A percentile compares a stretch with the other conserved stretches of the same genome.
phyloP scores from a whole-genome alignment of 2,888 invertebrate genomes.

The Sylvicola fuscatus region DNA sequence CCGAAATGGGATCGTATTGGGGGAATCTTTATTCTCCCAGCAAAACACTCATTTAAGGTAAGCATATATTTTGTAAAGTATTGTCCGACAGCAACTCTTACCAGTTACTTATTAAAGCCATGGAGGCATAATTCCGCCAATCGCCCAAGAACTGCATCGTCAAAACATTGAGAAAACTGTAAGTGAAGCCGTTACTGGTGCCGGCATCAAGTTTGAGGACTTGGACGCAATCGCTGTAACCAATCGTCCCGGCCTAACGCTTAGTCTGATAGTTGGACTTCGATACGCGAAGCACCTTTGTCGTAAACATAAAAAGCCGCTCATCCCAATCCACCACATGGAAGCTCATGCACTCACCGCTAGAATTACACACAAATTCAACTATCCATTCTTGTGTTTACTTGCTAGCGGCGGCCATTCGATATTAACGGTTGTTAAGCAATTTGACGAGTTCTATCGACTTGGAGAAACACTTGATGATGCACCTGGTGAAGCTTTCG shows the following conservation, averaged over 20 bases:
- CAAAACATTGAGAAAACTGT: constrained; percentile 57
- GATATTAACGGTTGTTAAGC: constrained; percentile 51
- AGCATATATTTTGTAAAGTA: no score
- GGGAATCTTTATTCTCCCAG: constrained; percentile 69
- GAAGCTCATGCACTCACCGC: constrained; percentile 90
- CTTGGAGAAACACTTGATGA: constrained; percentile 65
- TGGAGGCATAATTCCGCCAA: constrained; percentile 78
- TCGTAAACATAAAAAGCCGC: constrained; percentile 42
- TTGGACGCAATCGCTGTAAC: constrained; percentile 81
- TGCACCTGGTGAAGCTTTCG: constrained; percentile 85
- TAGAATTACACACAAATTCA: constrained; percentile 44
- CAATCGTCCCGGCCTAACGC: constrained; percentile 64
- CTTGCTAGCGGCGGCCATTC: constrained; percentile 90
- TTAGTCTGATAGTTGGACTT: constrained; percentile 61
- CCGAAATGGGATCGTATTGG: constrained; percentile 41
- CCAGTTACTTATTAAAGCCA: background rate
- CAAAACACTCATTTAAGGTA: constrained; percentile 52
- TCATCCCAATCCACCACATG: constrained; percentile 98
- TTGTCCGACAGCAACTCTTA: background rate
- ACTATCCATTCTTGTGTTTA: constrained; percentile 76
- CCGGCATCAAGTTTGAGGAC: constrained; percentile 37
- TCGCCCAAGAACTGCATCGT: constrained; percentile 66
- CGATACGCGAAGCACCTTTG: constrained; percentile 64
- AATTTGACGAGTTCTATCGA: constrained; percentile 52
- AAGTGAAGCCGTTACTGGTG: constrained; percentile 31